Percentiles rank a stretch among this genome's conserved stretches.
Conservation (phyloP, 2,888 invertebrate species). For the Teleogryllus oceanicus region DNA sequence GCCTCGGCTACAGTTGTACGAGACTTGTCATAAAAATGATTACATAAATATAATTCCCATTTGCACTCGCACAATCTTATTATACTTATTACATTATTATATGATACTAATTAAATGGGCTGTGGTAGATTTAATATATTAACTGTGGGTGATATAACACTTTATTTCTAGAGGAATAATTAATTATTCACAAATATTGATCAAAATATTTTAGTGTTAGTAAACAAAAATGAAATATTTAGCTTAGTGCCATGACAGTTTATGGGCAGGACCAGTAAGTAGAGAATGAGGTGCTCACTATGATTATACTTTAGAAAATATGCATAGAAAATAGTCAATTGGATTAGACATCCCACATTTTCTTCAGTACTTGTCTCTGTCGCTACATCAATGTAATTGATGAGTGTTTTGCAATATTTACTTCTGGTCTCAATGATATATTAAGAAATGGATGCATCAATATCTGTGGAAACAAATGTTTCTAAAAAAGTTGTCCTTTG, state of each 20-base stretch:
- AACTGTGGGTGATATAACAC: conserved; percentile 41
- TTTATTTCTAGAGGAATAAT: conserved; percentile 35
- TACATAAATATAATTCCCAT: conserved; percentile 35
- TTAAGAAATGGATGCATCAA: conserved; percentile 20
- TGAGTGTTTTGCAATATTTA: conserved; percentile 31
- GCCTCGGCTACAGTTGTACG: conserved; percentile 19
- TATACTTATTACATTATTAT: conserved; percentile 36
- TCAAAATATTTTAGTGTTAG: conserved; percentile 35
- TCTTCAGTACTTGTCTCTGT: conserved; percentile 27
- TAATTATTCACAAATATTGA: conserved; percentile 34
- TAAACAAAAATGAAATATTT: conserved; percentile 28
- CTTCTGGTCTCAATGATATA: conserved; percentile 25
- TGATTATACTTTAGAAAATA: conserved; percentile 26
- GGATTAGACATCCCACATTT: conserved; percentile 10
- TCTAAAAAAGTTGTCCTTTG: conserved; percentile 10
- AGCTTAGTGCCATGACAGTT: conserved; percentile 35
- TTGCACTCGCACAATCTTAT: conserved; percentile 40
- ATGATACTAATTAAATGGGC: conserved; percentile 41
- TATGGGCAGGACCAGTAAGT: conserved; percentile 28
- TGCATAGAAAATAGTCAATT: conserved; percentile 18
- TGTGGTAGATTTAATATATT: conserved; percentile 42
- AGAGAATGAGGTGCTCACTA: conserved; percentile 31
- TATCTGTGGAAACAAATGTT: background rate
- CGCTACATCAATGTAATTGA: conserved; percentile 31
- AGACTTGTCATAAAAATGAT: conserved; percentile 24